Percentiles rank a stretch among this genome's conserved stretches.
Conservation (phyloP, 2,113 vertebrate species). For the Polyodon spathula region DNA sequence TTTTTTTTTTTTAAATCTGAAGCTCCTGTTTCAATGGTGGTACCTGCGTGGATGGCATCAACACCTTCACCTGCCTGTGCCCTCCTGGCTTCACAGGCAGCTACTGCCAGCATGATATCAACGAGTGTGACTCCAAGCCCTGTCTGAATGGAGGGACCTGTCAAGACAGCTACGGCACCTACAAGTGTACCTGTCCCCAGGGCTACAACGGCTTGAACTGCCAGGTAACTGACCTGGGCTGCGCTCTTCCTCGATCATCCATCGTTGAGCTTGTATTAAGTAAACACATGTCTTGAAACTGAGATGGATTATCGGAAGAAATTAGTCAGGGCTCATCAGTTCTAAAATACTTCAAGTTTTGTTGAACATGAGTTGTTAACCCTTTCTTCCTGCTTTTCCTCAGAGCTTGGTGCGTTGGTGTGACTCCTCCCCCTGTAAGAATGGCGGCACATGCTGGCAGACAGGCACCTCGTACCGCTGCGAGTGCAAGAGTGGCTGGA, state of each 20-base stretch:
- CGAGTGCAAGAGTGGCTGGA: conserved; percentile 80
- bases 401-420: conserved; percentile 90
- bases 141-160: conserved; percentile 88
- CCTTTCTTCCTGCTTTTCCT: neutral
- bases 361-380: too few relatives aligned
- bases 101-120: conserved; percentile 92
- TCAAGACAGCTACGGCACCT: conserved; percentile 87
- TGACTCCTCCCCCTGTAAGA: conserved; percentile 84
- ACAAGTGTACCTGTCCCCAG: conserved; percentile 87
- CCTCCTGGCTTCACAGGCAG: conserved; percentile 82
- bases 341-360: too few relatives aligned
- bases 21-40: conserved; percentile 95
- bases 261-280: too few relatives aligned
- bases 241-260: too few relatives aligned
- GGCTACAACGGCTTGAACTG: conserved; percentile 89
- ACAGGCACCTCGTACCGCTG: conserved; percentile 75
- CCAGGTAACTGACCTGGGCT: conserved; percentile 72
- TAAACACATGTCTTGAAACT: too few relatives aligned
- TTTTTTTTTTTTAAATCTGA: conserved; percentile 11
- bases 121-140: conserved; percentile 87
- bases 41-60: conserved; percentile 87
- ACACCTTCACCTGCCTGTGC: conserved; percentile 84
- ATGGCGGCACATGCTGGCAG: conserved; percentile 84
- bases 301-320: too few relatives aligned
- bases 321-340: too few relatives aligned